phyloP scores from a whole-genome alignment of 2,888 invertebrate species.

The Orthonevra nobilis region DNA sequence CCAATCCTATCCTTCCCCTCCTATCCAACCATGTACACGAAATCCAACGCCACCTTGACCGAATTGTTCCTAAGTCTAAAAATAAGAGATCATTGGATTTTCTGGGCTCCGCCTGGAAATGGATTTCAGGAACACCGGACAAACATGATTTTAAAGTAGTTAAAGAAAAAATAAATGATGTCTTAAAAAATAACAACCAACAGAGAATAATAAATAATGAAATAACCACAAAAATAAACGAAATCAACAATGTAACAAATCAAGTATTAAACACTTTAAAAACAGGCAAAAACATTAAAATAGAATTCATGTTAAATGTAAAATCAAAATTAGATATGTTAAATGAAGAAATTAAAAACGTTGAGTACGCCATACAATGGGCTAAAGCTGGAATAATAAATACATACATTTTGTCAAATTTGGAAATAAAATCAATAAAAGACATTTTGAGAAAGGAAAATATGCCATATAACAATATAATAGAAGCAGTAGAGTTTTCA shows the following conservation, averaged over 20 bases:
- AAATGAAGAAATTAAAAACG: slow-evolving; percentile 55
- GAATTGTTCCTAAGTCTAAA: too few relatives aligned
- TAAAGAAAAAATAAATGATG: slow-evolving; percentile 14
- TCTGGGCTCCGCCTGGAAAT: background rate
- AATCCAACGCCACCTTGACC: too few relatives aligned
- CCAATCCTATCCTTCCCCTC: too few relatives aligned
- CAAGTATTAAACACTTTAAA: slow-evolving; percentile 12
- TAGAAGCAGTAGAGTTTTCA: slow-evolving; percentile 54
- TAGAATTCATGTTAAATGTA: slow-evolving; percentile 12
- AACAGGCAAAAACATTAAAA: slow-evolving; percentile 19
- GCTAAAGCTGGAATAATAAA: too few relatives aligned
- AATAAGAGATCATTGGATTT: background rate
- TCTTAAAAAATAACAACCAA: slow-evolving; percentile 41
- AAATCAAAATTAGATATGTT: slow-evolving; percentile 54
- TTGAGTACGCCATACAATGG: slow-evolving; percentile 62
- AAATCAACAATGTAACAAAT: slow-evolving; percentile 23
- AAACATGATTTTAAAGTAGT: background rate
- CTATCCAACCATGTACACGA: background rate
- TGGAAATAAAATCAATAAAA: too few relatives aligned
- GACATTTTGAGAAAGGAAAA: too few relatives aligned
- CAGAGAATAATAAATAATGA: slow-evolving; percentile 36
- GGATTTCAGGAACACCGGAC: background rate
- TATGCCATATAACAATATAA: too few relatives aligned
- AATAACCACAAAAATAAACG: slow-evolving; percentile 21
- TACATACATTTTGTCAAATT: too few relatives aligned